These are phyloP conservation scores for Ptychochromis oligacanthus DNA, from an alignment of 2,113 vertebrate species.

Conservation along the genomic window DNA sequence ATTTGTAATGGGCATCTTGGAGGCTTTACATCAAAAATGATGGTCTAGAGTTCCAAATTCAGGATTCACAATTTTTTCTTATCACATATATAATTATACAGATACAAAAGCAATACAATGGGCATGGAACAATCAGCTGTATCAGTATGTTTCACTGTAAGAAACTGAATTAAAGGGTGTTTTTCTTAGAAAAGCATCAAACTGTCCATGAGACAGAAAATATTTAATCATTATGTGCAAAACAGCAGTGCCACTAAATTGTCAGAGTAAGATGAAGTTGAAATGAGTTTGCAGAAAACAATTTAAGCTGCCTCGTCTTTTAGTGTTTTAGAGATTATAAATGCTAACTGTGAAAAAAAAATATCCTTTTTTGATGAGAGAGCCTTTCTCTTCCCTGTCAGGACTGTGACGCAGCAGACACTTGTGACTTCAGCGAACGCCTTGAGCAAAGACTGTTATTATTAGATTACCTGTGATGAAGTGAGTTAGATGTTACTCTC, in stretches of 20 bases:
- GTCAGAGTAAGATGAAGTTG: not conserved
- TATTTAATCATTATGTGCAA: not conserved
- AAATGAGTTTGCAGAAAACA: conserved; percentile 1
- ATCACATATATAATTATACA: not conserved
- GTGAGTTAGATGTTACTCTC: conserved; percentile 11
- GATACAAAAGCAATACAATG: not conserved
- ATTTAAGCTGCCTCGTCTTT: not conserved
- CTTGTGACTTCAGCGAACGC: conserved; percentile 29
- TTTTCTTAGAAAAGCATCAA: not conserved
- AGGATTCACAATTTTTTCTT: not conserved
- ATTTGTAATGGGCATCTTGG: not conserved
- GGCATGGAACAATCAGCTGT: not conserved
- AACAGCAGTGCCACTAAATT: not conserved
- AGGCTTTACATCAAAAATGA: not conserved
- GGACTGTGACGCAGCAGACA: conserved; percentile 7
- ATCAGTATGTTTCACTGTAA: not conserved
- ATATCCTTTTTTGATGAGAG: conserved; percentile 19
- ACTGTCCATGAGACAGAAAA: not conserved
- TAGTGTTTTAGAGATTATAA: not conserved
- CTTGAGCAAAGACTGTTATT: conserved; percentile 23
- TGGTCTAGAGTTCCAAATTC: not conserved
- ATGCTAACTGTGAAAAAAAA: conserved; percentile 26
- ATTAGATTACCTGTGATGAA: conserved; percentile 48
- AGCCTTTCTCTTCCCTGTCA: not conserved
- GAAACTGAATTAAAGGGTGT: not conserved